Evolutionary conservation across 1,140 invertebrate genomes (phyloP), one percentile per base, ranked within the genome.

Genomic region (Meloidogyne floridensis): DNA sequence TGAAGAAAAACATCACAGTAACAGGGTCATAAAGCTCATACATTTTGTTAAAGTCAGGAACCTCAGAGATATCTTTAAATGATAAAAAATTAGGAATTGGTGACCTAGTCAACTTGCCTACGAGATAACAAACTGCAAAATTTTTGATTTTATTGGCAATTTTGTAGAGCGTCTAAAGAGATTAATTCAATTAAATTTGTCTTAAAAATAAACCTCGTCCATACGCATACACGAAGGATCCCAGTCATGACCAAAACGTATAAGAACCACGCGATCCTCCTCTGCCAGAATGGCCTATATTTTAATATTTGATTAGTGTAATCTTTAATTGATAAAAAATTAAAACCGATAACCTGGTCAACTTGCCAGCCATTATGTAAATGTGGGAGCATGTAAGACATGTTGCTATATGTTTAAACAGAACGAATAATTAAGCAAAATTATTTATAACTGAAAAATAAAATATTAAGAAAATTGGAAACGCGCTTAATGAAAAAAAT

Each of bases 201-300:
- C 8, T 81, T n/a, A 70, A n/a, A 18, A 72, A 53, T 75, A 75
- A 77, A 97, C 95, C 92, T 99, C 97, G 90, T 99, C 97, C 97
- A 99, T 99, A 92, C 98, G 97, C 97, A 99, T 99, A 91, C 97
- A 99, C 18, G 96, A 96, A 8, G 97, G 97, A 90, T 99, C 97
- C 97, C 97, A 99, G 93, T 99, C 97, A 88, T 99, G 97, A 0
- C 97, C 97, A 92, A 99, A 98, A 81, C 97, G 92, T 81, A 98
- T 97, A 0, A 98, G 95, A 77, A 99, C 96, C 78, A 98, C 95
- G 85, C 97, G 92, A 90, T 99, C 97, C 92, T 98, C 97, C 91
- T 99, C 97, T 0, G 96, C 97, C 20, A 98, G 91, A 91, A 99
- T 99, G 9, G 97, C 96, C 92, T 98, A 42, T 32, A 70, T 2